phyloP scores from a whole-genome alignment of 2,113 vertebrate genomes.

The Oenanthe oenanthe region DNA sequence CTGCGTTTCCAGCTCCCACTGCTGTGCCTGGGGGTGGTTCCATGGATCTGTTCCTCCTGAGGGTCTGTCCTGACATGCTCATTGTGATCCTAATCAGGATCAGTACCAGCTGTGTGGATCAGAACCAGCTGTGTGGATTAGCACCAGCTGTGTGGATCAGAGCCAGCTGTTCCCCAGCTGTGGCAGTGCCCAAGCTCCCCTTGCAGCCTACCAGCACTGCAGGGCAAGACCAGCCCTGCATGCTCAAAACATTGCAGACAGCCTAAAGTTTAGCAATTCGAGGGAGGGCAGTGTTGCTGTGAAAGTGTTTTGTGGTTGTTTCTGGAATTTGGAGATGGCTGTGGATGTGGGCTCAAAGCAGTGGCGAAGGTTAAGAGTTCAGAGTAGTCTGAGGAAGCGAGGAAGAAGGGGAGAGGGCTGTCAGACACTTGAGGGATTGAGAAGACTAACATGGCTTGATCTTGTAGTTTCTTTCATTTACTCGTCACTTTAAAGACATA shows the following conservation, averaged over 20 bases:
- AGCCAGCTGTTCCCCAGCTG: not conserved
- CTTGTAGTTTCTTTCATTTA: slow-evolving; percentile 60
- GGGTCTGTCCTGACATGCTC: not conserved
- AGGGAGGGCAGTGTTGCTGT: not conserved
- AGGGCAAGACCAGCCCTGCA: fast-evolving
- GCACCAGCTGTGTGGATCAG: not conserved
- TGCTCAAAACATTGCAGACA: not conserved
- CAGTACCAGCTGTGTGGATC: not conserved
- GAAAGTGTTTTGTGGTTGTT: not conserved
- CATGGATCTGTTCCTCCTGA: not conserved
- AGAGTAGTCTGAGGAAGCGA: not conserved
- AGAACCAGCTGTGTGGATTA: not conserved
- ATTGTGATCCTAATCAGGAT: not conserved
- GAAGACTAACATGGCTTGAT: slow-evolving; percentile 53
- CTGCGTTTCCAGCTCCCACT: not conserved
- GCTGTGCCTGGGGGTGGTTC: not conserved
- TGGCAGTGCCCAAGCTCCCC: not conserved
- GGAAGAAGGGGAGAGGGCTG: slow-evolving; percentile 23
- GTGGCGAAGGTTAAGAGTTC: slow-evolving; percentile 28
- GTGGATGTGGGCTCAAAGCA: slow-evolving; percentile 39
- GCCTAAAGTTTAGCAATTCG: not conserved
- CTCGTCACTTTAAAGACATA: slow-evolving; percentile 19
- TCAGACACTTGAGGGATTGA: slow-evolving; percentile 19
- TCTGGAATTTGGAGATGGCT: not conserved
- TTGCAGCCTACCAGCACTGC: not conserved